These are phyloP conservation scores for Pipistrellus pygmaeus DNA, from an alignment of 2,797 vertebrate species.

Conservation along the genomic window DNA sequence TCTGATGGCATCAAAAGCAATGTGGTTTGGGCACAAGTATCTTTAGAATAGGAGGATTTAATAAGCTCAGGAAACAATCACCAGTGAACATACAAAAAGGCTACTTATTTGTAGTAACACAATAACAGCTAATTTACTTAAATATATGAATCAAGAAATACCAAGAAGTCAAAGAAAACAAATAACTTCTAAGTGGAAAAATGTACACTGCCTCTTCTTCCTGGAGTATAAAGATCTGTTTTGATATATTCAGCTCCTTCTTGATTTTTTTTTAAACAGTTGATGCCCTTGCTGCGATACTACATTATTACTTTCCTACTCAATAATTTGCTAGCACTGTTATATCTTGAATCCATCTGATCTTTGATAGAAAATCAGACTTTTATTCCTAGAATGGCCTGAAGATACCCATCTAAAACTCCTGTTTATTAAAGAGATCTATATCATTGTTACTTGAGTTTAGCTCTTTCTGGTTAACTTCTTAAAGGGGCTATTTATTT, in stretches of 20 bases:
- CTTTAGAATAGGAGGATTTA: not conserved
- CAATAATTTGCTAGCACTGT: not conserved
- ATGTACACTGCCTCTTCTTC: not conserved
- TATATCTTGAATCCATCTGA: not conserved
- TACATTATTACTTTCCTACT: not conserved
- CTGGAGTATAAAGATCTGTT: not conserved
- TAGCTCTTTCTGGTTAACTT: slow-evolving; percentile 23
- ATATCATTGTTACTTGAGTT: not conserved
- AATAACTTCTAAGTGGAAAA: slow-evolving; percentile 39
- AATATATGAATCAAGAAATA: slow-evolving; percentile 50
- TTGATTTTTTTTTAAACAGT: not conserved
- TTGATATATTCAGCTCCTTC: not conserved
- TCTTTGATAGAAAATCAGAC: not conserved
- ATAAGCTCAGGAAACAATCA: not conserved
- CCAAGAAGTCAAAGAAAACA: slow-evolving; percentile 57
- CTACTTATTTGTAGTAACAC: slow-evolving; percentile 21
- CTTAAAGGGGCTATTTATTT: not conserved
- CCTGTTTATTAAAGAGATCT: not conserved
- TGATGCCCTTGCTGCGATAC: not conserved
- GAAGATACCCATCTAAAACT: not conserved
- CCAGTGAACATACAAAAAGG: not conserved
- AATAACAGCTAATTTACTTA: slow-evolving; percentile 19
- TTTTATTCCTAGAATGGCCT: not conserved
- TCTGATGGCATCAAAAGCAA: not conserved
- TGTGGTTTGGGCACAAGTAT: not conserved